Evolutionary conservation across 2,888 invertebrate genomes (phyloP).

Genomic region (Cacoxenus indagator): DNA sequence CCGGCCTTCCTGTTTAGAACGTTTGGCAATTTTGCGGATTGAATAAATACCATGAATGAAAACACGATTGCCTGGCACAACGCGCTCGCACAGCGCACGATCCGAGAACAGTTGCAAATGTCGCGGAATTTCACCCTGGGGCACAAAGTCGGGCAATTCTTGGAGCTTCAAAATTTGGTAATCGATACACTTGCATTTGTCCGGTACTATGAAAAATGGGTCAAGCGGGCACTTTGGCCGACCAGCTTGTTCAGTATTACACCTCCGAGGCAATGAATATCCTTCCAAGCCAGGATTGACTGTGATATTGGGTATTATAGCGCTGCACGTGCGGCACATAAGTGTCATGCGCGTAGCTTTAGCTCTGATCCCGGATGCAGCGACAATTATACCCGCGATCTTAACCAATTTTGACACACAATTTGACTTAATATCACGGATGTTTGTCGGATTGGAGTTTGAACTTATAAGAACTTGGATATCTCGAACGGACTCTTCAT

Average conservation of each 20-base stretch:
- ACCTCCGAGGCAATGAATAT: constrained; percentile 93
- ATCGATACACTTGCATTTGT: constrained; percentile 97
- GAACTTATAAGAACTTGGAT: constrained; percentile 92
- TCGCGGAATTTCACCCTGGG: constrained; percentile 96
- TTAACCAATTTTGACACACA: constrained; percentile 94
- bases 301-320: constrained; percentile 87
- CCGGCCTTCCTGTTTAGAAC: constrained; percentile 78
- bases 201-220: constrained; percentile 98
- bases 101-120: constrained; percentile 96
- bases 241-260: constrained; percentile 94
- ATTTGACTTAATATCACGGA: constrained; percentile 92
- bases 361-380: constrained; percentile 93
- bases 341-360: constrained; percentile 96
- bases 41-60: constrained; percentile 95
- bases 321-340: constrained; percentile 94
- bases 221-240: constrained; percentile 94
- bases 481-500: constrained; percentile 90
- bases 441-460: constrained; percentile 83
- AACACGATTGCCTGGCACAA: constrained; percentile 96
- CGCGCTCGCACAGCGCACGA: constrained; percentile 90
- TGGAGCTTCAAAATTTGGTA: constrained; percentile 98
- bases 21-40: constrained; percentile 85
- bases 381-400: constrained; percentile 95
- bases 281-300: constrained; percentile 97
- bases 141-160: constrained; percentile 91